These are phyloP conservation scores for Phoenicopterus ruber DNA, from an alignment of 2,113 vertebrate genomes.

Conservation along the genomic window DNA sequence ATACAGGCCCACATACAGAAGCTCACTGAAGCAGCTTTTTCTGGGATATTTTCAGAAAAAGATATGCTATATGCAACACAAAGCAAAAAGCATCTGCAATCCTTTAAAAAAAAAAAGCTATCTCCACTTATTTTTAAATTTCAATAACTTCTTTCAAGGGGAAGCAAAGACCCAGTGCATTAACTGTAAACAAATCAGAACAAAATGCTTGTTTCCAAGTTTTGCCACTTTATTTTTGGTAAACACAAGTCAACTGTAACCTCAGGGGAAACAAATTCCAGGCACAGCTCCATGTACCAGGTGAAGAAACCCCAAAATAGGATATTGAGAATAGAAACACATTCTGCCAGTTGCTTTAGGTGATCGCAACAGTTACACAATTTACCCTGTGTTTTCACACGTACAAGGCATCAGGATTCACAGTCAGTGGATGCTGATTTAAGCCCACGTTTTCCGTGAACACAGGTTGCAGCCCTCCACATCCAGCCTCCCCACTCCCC, in stretches of 20 bases:
- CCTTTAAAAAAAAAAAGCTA: not conserved
- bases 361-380: not conserved
- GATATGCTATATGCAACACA: not conserved
- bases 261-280: not conserved
- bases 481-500: not conserved
- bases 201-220: not conserved
- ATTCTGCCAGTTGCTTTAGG: not conserved
- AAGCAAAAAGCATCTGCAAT: not conserved
- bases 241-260: conserved; percentile 8
- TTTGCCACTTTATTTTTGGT: not conserved
- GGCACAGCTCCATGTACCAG: not conserved
- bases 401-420: not conserved
- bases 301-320: conserved; percentile 32
- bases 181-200: not conserved
- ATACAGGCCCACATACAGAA: not conserved
- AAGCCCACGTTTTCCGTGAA: not conserved
- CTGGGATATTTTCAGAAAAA: not conserved
- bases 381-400: not conserved
- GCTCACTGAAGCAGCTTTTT: not conserved
- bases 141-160: not conserved
- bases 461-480: not conserved
- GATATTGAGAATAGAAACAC: not conserved
- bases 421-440: not conserved
- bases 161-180: not conserved
- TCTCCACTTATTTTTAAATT: not conserved